phyloP scores from a whole-genome alignment of 2,888 invertebrate genomes.

The Athalia circularis region DNA sequence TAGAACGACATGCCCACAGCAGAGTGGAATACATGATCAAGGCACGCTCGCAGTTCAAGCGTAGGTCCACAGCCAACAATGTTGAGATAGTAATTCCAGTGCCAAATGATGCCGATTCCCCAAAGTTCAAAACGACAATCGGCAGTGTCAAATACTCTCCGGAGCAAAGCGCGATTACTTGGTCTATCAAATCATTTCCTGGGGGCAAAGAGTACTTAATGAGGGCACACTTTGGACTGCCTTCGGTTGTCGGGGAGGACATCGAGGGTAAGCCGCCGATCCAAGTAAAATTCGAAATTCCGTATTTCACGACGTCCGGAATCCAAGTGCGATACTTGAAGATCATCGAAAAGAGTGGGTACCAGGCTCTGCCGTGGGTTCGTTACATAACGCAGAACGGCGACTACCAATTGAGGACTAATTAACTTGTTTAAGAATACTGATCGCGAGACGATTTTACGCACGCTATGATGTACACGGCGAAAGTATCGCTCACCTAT shows the following conservation, averaged over 20 bases:
- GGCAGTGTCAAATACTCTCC: constrained; percentile 98
- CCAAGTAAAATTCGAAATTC: constrained; percentile 99
- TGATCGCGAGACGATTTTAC: constrained; percentile 6
- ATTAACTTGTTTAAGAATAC: constrained; percentile 75
- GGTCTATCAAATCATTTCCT: constrained; percentile 98
- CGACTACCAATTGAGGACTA: constrained; percentile 97
- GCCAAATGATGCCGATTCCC: constrained; percentile 97
- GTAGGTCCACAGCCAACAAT: constrained; percentile 98
- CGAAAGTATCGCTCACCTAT: too few relatives aligned
- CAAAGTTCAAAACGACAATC: constrained; percentile 98
- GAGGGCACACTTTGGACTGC: constrained; percentile 98
- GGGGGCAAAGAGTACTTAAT: constrained; percentile 99
- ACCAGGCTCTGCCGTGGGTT: constrained; percentile 99
- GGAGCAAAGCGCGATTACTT: constrained; percentile 96
- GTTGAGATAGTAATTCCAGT: constrained; percentile 98
- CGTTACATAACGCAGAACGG: constrained; percentile 99
- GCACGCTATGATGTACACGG: constrained; percentile 41
- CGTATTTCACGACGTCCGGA: constrained; percentile 98
- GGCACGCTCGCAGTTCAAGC: constrained; percentile 98
- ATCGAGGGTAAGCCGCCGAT: constrained; percentile 97
- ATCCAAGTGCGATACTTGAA: constrained; percentile 97
- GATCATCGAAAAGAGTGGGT: constrained; percentile 99
- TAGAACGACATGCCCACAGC: constrained; percentile 97
- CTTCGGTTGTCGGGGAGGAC: constrained; percentile 96
- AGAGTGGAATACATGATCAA: constrained; percentile 99